Conservation (phyloP, 2,888 invertebrate genomes). For the Octodonta nipae region DNA sequence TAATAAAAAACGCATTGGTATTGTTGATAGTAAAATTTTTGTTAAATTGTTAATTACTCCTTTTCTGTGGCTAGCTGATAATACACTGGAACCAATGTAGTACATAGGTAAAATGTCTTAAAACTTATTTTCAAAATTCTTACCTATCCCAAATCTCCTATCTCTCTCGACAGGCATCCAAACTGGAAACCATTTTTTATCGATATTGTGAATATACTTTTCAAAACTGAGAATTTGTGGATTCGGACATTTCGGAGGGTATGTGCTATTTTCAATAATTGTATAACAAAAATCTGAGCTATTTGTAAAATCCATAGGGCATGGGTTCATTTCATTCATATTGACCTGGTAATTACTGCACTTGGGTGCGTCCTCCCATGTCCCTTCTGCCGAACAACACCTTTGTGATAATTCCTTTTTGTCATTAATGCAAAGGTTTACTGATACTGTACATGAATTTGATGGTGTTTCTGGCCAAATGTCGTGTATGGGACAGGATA, state of each 20-base stretch:
- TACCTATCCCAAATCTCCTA: conserved; percentile 16
- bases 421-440: conserved; percentile 11
- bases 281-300: conserved; percentile 12
- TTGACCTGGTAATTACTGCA: conserved; percentile 11
- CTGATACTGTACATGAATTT: conserved; percentile 6
- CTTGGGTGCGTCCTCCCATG: conserved; percentile 12
- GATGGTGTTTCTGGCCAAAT: neutral
- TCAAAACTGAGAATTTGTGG: conserved; percentile 14
- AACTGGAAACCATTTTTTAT: conserved; percentile 10
- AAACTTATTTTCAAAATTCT: too few species aligned
- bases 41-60: too few species aligned
- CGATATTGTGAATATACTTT: conserved; percentile 11
- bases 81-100: too few species aligned
- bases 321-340: conserved; percentile 16
- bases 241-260: conserved; percentile 19
- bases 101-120: too few species aligned
- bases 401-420: conserved; percentile 8
- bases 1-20: too few species aligned
- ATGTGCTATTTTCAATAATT: conserved; percentile 11
- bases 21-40: too few species aligned
- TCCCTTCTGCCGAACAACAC: conserved; percentile 8
- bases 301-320: conserved; percentile 11
- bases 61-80: too few species aligned
- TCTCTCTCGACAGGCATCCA: conserved; percentile 21
- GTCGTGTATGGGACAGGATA: too few species aligned